Evolutionary conservation across 2,797 vertebrate species (phyloP), one percentile per base, ranked within the genome.

Genomic region (Morus bassanus): DNA sequence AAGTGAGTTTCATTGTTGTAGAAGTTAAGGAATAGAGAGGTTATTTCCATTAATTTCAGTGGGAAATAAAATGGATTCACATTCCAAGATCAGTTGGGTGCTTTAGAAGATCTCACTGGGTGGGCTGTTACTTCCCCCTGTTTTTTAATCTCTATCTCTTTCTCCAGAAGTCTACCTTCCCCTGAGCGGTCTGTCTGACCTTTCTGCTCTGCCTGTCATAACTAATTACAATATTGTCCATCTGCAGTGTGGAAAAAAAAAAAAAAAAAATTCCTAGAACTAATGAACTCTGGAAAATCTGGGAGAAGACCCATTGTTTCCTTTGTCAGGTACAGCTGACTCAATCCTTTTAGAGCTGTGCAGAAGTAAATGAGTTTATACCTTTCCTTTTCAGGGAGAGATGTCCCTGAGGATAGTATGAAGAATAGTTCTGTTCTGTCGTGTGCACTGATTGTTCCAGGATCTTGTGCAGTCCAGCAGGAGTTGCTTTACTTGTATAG

Each of bases 31-130:
- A 91, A 57, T 30, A 78, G 88, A 65, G 84, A 61, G 54, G 31
- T 86, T 91, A 37, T 89, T 96, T 83, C 57, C 73, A 69, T 90
- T 61, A 59, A 2, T 80, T 88, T 92, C 78, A 88, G 65, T 69
- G 33, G 50, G 85, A 68, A 91, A 91, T 91, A 39, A 93, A 96
- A 83, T 85, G 64, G 53, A 53, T 89, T 93, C 3, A 10, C 73
- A 80, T 94, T 96, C 59, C 60, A 35, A 25, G 69, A 84, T 72
- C 79, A 69, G 78, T 37, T 91, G 87, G 92, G 60, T 89, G 68
- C 96, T 95, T 93, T 27, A 80, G 93, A 72, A 89, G 46, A 39
- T 93, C 82, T 72, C 82, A 25, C 78, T 80, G 75, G 87, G 85
- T 84, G 75, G 89, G 50, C 74, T 94, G n/a, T 35, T 60, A 37